These are phyloP conservation scores for Lethocerus indicus DNA, from an alignment of 1,140 invertebrate genomes.

Conservation along the genomic window DNA sequence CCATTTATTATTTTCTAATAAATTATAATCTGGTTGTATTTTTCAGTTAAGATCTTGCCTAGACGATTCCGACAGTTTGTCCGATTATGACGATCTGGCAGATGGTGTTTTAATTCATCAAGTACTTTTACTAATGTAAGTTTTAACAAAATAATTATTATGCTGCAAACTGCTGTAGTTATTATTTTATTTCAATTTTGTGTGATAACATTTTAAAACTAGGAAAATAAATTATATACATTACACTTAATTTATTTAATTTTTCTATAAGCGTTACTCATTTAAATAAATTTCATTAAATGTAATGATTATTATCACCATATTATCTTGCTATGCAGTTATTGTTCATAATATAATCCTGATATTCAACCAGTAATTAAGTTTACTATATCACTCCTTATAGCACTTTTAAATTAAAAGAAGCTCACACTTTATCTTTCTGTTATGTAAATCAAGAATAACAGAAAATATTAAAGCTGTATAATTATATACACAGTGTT, in stretches of 20 bases:
- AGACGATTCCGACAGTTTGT: slow-evolving; percentile 48
- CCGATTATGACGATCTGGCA: slow-evolving; percentile 61
- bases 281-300: too few relatives aligned
- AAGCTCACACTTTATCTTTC: too few relatives aligned
- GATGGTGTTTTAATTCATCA: slow-evolving; percentile 71
- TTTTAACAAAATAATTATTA: neutral
- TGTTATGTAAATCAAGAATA: too few relatives aligned
- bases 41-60: slow-evolving; percentile 67
- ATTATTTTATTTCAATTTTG: neutral
- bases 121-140: slow-evolving; percentile 46
- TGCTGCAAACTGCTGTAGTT: neutral
- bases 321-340: too few relatives aligned
- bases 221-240: neutral
- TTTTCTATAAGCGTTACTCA: neutral
- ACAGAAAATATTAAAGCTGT: too few relatives aligned
- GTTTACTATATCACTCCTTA: too few relatives aligned
- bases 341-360: too few relatives aligned
- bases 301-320: too few relatives aligned
- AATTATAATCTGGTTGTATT: slow-evolving; percentile 10
- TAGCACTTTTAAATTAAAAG: too few relatives aligned
- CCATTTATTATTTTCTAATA: neutral
- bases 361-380: too few relatives aligned
- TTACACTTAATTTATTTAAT: neutral
- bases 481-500: too few relatives aligned
- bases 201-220: neutral